Conservation (phyloP, 2,113 vertebrate species). For the Promerops cafer region DNA sequence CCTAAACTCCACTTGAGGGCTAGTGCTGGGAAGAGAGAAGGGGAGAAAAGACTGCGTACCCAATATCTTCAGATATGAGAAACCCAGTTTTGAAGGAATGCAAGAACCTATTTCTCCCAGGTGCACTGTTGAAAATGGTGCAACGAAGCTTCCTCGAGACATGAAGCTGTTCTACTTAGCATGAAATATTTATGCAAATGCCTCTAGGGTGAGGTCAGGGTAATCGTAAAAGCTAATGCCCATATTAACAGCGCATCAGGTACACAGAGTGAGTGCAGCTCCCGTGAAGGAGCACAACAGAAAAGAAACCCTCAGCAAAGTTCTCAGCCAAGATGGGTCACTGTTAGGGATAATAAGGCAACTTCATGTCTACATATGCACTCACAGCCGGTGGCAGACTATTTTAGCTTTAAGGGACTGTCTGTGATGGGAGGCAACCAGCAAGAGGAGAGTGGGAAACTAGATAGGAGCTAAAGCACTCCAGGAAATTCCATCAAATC, state of each 20-base stretch:
- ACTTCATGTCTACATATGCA: not conserved
- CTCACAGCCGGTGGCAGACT: not conserved
- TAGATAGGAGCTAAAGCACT: not conserved
- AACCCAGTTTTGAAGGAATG: not conserved
- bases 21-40: not conserved
- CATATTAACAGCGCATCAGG: not conserved
- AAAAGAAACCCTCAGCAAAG: not conserved
- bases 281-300: not conserved
- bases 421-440: not conserved
- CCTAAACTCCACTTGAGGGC: not conserved
- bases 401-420: not conserved
- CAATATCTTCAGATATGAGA: not conserved
- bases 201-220: not conserved
- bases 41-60: not conserved
- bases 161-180: not conserved
- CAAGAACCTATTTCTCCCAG: not conserved
- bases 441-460: slow-evolving; percentile 26
- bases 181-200: not conserved
- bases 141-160: not conserved
- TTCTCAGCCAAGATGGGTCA: not conserved
- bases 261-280: not conserved
- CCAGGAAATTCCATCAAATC: slow-evolving; percentile 27
- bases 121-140: not conserved
- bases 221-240: not conserved
- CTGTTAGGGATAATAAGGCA: not conserved